Evolutionary conservation across 2,113 vertebrate genomes (phyloP), one percentile per base, ranked within the genome.

Genomic region (Setophaga petechia): DNA sequence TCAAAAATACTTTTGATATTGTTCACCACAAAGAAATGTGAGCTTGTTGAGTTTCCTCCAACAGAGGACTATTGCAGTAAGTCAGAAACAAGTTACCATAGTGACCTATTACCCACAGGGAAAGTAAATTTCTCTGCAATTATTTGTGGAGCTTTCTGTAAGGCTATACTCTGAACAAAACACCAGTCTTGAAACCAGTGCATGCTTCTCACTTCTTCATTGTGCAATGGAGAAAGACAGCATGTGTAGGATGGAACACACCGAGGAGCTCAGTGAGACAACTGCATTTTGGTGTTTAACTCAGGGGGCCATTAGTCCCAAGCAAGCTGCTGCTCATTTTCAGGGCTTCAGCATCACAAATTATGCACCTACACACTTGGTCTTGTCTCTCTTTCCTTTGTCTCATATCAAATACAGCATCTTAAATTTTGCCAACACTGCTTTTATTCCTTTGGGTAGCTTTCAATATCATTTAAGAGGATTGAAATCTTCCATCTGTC

Each of bases 41-140:
- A 76, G 46, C 21, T 55, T 82, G 22, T 69, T 77, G 47, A 27
- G 15, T 74, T 90, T 80, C 22, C 16, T 51, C 17, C 47, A 65
- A 39, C 12, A 66, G 25, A 86, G 43, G 31, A 62, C 51, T 65
- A 33, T 57, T 84, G 80, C 76, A 84, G 52, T 46, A 84, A 89
- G 65, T 39, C 83, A 81, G 52, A 51, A 78, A 47, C 44, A 61
- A 89, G 94, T 95, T 91, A 52, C 91, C 92, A 89, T 91, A 83
- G 84, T 89, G 86, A 96, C 62, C 33, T 46, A 67, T 73, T 87
- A 52, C 54, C 67, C 55, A 58, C 23, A 37, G 27, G 16, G 39
- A 82, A 81, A 85, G 14, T 55, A 87, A 69, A 92, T 84, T 33
- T 73, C 33, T 69, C 80, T 89, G 61, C 54, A 69, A 27, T 87